These are phyloP conservation scores for Adrianichthys oophorus DNA, from an alignment of 2,797 vertebrate species.

Conservation along the genomic window DNA sequence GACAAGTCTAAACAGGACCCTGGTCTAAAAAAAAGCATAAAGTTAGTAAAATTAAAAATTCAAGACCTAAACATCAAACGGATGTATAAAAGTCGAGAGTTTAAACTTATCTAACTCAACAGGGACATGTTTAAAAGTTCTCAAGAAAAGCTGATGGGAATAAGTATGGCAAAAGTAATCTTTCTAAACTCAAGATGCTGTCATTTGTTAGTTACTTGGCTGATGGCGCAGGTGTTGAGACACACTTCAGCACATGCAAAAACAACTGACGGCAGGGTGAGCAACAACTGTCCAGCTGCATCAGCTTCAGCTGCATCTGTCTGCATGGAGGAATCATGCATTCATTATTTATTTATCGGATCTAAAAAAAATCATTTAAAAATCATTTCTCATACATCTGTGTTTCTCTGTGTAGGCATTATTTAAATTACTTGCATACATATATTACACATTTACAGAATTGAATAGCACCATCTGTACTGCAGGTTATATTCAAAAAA, in stretches of 20 bases:
- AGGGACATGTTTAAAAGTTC: background rate
- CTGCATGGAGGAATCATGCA: no score
- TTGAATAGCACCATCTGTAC: background rate
- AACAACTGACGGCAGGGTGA: slow-evolving; percentile 42
- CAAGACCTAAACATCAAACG: background rate
- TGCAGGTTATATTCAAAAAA: slow-evolving; percentile 4
- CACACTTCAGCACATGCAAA: slow-evolving; percentile 42
- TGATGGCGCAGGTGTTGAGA: slow-evolving; percentile 16
- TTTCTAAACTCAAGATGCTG: slow-evolving; percentile 27
- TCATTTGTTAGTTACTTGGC: slow-evolving; percentile 13
- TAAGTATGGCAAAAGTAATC: background rate
- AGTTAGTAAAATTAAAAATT: slow-evolving; percentile 10
- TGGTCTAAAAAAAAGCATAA: slow-evolving; percentile 19
- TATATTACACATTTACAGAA: background rate
- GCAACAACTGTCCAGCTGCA: slow-evolving; percentile 31
- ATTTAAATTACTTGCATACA: background rate
- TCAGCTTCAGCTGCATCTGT: background rate
- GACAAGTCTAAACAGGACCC: slow-evolving; percentile 44
- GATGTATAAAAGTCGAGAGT: background rate
- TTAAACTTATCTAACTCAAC: background rate
- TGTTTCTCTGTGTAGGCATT: no score
- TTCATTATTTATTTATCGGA: no score
- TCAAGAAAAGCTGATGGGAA: background rate
- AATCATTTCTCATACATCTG: no score
- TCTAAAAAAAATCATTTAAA: no score